A percentile compares a stretch with the other conserved stretches of the same genome.
phyloP scores from a whole-genome alignment of 2,113 vertebrate species.

The Rhynchopsitta pachyrhyncha region DNA sequence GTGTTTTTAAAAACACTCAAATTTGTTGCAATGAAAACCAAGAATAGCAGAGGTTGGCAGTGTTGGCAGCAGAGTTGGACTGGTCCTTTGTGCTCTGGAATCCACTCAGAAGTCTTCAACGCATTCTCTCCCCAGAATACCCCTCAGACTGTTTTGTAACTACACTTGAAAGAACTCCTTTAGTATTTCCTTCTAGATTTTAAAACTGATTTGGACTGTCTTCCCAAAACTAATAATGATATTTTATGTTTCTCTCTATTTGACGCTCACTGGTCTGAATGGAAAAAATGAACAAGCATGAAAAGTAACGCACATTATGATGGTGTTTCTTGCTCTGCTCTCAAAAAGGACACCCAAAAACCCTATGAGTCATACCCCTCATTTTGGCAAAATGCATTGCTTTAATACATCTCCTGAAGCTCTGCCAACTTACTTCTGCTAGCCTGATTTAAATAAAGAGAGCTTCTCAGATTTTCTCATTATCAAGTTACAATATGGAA shows the following conservation, averaged over 20 bases:
- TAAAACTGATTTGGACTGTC: neutral
- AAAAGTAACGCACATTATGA: neutral
- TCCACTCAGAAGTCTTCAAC: neutral
- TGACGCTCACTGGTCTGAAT: neutral
- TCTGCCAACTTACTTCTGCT: neutral
- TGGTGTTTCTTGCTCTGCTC: neutral
- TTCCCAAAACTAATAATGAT: neutral
- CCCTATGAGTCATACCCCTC: accelerated
- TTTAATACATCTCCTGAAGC: neutral
- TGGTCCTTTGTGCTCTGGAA: neutral
- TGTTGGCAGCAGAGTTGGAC: neutral
- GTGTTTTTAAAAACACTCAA: neutral
- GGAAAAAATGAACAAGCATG: neutral
- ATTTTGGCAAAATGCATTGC: neutral
- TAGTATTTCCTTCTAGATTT: neutral
- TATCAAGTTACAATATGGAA: neutral
- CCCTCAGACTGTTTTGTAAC: neutral
- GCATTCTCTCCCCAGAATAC: neutral
- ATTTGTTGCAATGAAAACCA: neutral
- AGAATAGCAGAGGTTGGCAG: neutral
- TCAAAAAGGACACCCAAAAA: neutral
- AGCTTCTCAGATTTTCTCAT: neutral
- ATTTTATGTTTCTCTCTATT: neutral
- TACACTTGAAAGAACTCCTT: neutral
- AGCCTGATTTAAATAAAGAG: neutral